Evolutionary conservation across 2,113 vertebrate genomes (phyloP).

Genomic region (Paramormyrops kingsleyae): DNA sequence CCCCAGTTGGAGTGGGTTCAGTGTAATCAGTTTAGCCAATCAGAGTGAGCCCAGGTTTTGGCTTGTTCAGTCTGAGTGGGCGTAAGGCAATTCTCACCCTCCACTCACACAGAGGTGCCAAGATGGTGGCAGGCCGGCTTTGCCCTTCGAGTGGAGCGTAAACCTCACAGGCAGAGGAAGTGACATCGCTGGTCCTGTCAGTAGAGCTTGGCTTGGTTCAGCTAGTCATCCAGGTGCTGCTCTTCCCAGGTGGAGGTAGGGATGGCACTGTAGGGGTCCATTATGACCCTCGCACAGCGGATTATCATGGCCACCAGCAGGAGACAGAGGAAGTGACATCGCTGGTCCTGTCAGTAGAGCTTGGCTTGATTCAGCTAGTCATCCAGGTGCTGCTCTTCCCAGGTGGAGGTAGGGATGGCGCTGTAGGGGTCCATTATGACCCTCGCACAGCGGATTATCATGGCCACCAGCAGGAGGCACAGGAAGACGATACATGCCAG

Average conservation of each 20-base stretch:
- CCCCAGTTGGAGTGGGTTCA: not conserved
- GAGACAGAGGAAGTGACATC: slow-evolving; percentile 73
- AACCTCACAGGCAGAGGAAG: too few species aligned
- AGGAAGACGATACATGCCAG: slow-evolving; percentile 83
- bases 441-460: slow-evolving; percentile 92
- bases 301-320: slow-evolving; percentile 91
- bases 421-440: slow-evolving; percentile 97
- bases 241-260: slow-evolving; percentile 86
- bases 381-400: slow-evolving; percentile 85
- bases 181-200: not conserved
- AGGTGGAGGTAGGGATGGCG: slow-evolving; percentile 86
- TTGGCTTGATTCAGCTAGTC: slow-evolving; percentile 56
- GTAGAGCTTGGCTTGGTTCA: not conserved
- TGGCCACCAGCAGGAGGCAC: slow-evolving; percentile 84
- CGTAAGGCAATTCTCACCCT: not conserved
- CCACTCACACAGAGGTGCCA: not conserved
- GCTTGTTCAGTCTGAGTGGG: not conserved
- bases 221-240: slow-evolving; percentile 84
- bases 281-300: slow-evolving; percentile 90
- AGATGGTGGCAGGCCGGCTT: not conserved
- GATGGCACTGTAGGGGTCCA: slow-evolving; percentile 94
- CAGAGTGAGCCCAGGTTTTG: not conserved
- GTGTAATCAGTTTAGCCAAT: not conserved
- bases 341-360: not conserved
- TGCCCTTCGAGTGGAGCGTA: not conserved